These are phyloP conservation scores for Nephrocerus scutellatus DNA, from an alignment of 2,888 invertebrate genomes.

Conservation along the genomic window DNA sequence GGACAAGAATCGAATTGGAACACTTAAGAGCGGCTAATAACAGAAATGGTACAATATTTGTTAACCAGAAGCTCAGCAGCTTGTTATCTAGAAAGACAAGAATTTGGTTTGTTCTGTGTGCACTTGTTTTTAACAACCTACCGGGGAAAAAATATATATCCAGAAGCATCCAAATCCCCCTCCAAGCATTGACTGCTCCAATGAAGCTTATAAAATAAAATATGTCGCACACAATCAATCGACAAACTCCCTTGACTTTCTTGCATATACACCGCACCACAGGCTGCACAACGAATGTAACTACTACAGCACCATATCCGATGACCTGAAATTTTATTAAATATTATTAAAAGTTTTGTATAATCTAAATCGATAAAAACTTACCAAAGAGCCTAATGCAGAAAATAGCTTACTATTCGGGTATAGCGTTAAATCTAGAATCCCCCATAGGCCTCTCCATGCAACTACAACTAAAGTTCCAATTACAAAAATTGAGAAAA, in stretches of 20 bases:
- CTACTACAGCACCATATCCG: conserved; percentile 66
- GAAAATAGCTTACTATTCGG: conserved; percentile 62
- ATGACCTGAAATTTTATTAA: conserved; percentile 49
- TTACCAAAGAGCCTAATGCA: conserved; percentile 73
- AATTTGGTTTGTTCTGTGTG: background rate
- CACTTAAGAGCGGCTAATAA: conserved; percentile 74
- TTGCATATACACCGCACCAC: conserved; percentile 65
- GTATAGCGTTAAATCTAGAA: conserved; percentile 73
- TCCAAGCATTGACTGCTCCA: conserved; percentile 82
- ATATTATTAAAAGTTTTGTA: background rate
- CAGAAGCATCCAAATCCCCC: conserved; percentile 76
- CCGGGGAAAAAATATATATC: conserved; percentile 74
- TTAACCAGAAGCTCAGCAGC: conserved; percentile 72
- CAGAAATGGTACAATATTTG: conserved; percentile 65
- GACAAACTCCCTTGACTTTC: conserved; percentile 57
- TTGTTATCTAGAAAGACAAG: conserved; percentile 56
- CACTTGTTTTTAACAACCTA: conserved; percentile 34
- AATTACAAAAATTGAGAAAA: conserved; percentile 77
- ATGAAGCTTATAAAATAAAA: conserved; percentile 70
- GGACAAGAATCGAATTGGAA: conserved; percentile 77
- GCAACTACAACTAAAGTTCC: conserved; percentile 81
- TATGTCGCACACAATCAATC: conserved; percentile 66
- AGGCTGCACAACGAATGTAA: conserved; percentile 70
- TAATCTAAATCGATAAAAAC: conserved; percentile 28
- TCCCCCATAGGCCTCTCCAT: conserved; percentile 81